Conservation (phyloP, 2,797 vertebrate species). For the Mionectes olivaceus region DNA sequence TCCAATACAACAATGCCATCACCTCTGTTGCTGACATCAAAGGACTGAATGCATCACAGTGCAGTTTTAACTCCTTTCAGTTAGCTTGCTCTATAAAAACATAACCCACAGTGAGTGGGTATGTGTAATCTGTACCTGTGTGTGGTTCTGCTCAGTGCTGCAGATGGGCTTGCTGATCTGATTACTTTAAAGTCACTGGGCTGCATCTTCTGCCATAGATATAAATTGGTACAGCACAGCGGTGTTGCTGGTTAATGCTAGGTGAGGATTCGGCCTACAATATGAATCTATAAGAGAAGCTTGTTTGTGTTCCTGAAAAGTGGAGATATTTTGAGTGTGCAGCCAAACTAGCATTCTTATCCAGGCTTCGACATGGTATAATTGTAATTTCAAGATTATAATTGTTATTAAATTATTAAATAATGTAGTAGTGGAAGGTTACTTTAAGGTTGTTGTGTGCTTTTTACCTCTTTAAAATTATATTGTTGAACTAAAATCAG, state of each 20-base stretch:
- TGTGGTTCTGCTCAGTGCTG: background rate
- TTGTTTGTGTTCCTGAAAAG: constrained; percentile 51
- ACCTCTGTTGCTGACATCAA: constrained; percentile 26
- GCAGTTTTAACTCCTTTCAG: constrained; percentile 18
- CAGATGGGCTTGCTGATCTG: background rate
- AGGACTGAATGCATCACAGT: constrained; percentile 5
- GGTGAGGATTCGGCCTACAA: background rate
- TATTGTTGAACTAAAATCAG: constrained; percentile 15
- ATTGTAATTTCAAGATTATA: constrained; percentile 36
- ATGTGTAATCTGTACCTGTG: background rate
- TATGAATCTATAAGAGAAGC: constrained; percentile 12
- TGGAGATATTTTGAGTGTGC: constrained; percentile 25
- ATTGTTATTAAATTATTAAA: constrained; percentile 65
- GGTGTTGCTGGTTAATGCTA: background rate
- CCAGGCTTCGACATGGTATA: background rate
- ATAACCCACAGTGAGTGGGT: background rate
- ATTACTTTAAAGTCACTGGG: constrained; percentile 45
- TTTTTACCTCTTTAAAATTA: constrained; percentile 7
- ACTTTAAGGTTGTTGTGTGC: constrained; percentile 9
- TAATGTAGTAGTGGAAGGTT: constrained; percentile 29
- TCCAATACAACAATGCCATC: background rate
- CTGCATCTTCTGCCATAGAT: background rate
- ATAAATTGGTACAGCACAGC: background rate
- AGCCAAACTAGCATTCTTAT: constrained; percentile 40
- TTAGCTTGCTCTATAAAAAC: constrained; percentile 22